phyloP scores from a whole-genome alignment of 2,888 invertebrate species.

The Diachrysia chrysitis region DNA sequence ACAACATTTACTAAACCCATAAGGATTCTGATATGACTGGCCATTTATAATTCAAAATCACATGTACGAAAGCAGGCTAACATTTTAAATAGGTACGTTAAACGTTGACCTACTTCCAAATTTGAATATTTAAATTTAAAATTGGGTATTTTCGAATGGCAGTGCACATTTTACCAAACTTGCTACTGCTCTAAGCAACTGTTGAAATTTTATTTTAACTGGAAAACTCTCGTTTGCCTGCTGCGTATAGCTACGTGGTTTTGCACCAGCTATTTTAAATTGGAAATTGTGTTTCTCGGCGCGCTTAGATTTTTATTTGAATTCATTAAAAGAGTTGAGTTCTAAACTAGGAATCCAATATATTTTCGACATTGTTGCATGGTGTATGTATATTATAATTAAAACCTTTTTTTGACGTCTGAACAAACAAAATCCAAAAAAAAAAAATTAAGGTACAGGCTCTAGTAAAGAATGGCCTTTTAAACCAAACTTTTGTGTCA shows the following conservation, averaged over 20 bases:
- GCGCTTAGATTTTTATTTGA: slow-evolving; percentile 55
- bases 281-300: slow-evolving; percentile 65
- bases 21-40: slow-evolving; percentile 17
- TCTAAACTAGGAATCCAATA: not conserved
- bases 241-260: slow-evolving; percentile 54
- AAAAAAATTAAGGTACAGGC: not conserved
- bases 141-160: slow-evolving; percentile 63
- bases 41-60: slow-evolving; percentile 20
- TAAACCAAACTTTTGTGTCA: not conserved
- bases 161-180: slow-evolving; percentile 64
- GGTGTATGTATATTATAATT: not conserved
- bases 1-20: slow-evolving; percentile 7
- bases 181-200: slow-evolving; percentile 49
- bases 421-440: not conserved
- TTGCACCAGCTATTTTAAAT: slow-evolving; percentile 64
- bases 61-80: slow-evolving; percentile 13
- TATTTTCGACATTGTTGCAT: not conserved
- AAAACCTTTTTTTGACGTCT: not conserved
- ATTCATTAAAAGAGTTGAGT: slow-evolving; percentile 32
- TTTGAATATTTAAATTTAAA: slow-evolving; percentile 69
- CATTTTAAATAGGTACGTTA: slow-evolving; percentile 30
- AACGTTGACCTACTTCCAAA: slow-evolving; percentile 43
- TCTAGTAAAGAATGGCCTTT: not conserved
- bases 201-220: slow-evolving; percentile 71
- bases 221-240: slow-evolving; percentile 62